Base-by-base conservation (phyloP, 2,888 invertebrate genomes). In the Petrolisthes cinctipes region DNA sequence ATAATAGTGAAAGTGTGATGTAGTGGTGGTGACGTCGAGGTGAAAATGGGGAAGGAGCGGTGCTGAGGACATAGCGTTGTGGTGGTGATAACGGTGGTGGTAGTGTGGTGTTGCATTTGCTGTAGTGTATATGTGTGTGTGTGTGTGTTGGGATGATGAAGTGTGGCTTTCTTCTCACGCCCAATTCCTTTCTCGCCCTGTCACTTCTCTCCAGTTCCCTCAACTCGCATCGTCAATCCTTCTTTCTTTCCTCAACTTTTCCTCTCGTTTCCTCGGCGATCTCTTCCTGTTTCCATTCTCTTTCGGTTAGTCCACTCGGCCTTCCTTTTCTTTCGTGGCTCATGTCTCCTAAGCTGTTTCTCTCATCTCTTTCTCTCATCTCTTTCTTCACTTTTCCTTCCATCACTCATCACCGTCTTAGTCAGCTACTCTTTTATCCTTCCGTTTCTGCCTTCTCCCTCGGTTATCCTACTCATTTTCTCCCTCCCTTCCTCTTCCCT, bases 381-480 rank as follows among this genome's bases (percentile, higher is more conserved):
- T 79, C 79, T 53, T 79, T 17, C 53, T 37, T 56, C 79, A 17
- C 79, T 56, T 79, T 17, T 53, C 56, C 23, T 56, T 79, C 79
- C 79, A 53, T 37, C 37, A 37, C 37, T 37, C 37, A 37, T 37
- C 37, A 37, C 37, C 37, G 37, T 37, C 37, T 37, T 37, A 2
- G 37, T 37, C 37, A 37, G 37, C 37, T 37, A 37, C 37, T 37
- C 37, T 37, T 37, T 37, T 37, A 37, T 37, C 37, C 37, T 1
- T 37, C 37, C 37, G 37, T 37, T 37, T 37, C 37, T 37, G 37
- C 37, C 37, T 37, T 37, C 37, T 37, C 37, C 37, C 37, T 37
- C 37, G 37, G 37, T 37, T 37, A n/a, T n/a, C n/a, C 23, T 7
- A 5, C 37, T 73, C 37, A 37, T 37, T 37, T 37, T 20, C 37